These are phyloP conservation scores for Mythimna ferrago DNA, from an alignment of 2,888 invertebrate genomes.

Conservation along the genomic window DNA sequence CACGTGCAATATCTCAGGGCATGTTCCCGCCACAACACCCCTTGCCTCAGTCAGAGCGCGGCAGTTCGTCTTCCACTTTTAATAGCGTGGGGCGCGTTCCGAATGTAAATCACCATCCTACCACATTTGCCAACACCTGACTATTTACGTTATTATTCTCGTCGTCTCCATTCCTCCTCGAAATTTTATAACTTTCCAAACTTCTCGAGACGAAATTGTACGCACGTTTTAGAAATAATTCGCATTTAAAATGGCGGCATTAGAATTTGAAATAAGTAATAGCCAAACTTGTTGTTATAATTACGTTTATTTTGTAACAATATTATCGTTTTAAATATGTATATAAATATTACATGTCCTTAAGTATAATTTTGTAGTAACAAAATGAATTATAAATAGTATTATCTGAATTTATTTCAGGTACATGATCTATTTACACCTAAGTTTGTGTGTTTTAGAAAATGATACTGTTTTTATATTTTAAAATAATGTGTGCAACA, in stretches of 20 bases:
- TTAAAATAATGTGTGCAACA: conserved; percentile 21
- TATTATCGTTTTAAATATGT: conserved; percentile 26
- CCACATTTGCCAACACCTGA: conserved; percentile 78
- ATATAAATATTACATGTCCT: conserved; percentile 44
- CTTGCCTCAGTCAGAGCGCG: conserved; percentile 43
- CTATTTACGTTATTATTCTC: conserved; percentile 81
- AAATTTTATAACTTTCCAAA: conserved; percentile 84
- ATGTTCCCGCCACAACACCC: conserved; percentile 47
- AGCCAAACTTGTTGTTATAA: conserved; percentile 51
- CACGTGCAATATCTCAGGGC: conserved; percentile 41
- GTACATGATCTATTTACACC: conserved; percentile 52
- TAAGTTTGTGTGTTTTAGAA: conserved; percentile 28
- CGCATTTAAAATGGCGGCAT: conserved; percentile 62
- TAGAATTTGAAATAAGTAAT: conserved; percentile 68
- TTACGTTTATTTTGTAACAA: conserved; percentile 65
- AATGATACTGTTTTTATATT: conserved; percentile 12
- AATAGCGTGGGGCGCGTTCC: conserved; percentile 76
- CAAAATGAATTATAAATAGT: conserved; percentile 45
- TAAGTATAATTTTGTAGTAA: conserved; percentile 48
- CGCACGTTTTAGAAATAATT: conserved; percentile 80
- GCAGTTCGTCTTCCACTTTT: conserved; percentile 74
- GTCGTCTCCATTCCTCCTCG: conserved; percentile 73
- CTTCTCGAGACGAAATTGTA: conserved; percentile 76
- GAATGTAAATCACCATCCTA: conserved; percentile 82
- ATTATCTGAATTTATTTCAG: conserved; percentile 49